These are phyloP conservation scores for Kryptolebias marmoratus DNA, from an alignment of 2,113 vertebrate genomes.

Conservation along the genomic window DNA sequence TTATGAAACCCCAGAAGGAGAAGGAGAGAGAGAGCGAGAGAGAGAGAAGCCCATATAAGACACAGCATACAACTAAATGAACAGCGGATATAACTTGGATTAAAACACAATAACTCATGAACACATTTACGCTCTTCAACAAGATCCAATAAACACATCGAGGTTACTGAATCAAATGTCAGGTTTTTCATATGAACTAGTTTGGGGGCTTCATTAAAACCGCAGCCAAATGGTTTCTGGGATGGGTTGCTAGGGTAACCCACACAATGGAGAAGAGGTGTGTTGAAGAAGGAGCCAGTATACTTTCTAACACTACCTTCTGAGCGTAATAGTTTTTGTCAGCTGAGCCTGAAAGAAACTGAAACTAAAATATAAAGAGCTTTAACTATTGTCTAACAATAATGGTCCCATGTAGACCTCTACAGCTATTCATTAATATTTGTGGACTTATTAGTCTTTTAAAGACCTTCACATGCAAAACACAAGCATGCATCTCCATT, in stretches of 20 bases:
- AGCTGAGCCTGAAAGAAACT: neutral
- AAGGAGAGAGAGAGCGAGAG: neutral
- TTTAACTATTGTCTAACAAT: neutral
- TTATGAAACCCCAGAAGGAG: neutral
- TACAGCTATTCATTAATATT: neutral
- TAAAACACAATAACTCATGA: neutral
- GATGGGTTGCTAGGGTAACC: neutral
- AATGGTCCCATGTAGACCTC: neutral
- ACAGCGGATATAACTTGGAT: neutral
- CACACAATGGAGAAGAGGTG: neutral
- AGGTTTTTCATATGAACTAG: conserved; percentile 1
- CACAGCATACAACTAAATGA: neutral
- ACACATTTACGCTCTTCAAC: neutral
- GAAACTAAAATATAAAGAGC: neutral
- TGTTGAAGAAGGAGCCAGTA: neutral
- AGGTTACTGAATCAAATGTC: neutral
- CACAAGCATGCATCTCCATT: neutral
- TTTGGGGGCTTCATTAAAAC: neutral
- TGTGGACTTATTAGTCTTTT: neutral
- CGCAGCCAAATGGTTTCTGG: neutral
- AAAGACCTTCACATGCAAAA: neutral
- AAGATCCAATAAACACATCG: neutral
- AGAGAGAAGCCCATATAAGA: neutral
- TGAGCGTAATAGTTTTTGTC: neutral
- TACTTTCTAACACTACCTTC: neutral